A percentile compares a stretch with the other conserved stretches of the same genome.
Evolutionary conservation across 2,797 vertebrate genomes (phyloP).

Genomic region (Hapalemur alaotrensis): DNA sequence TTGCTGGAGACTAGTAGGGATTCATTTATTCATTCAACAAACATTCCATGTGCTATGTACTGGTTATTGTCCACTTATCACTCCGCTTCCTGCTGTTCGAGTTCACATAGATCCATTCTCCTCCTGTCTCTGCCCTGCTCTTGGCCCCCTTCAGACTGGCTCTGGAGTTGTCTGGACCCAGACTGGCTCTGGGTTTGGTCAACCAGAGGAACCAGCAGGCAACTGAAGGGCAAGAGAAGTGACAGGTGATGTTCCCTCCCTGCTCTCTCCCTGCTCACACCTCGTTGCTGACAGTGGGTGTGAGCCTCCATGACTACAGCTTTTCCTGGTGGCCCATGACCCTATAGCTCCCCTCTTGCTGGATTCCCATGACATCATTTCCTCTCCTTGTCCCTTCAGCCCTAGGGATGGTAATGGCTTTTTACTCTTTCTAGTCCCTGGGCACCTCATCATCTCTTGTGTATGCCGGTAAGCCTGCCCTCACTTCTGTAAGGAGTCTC

Average conservation of each 20-base stretch:
- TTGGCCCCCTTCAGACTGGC: background rate
- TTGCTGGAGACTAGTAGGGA: background rate
- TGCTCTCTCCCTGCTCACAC: background rate
- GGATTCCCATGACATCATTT: background rate
- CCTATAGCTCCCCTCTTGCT: background rate
- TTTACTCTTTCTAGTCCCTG: background rate
- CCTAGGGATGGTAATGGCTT: background rate
- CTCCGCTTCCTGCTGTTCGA: too few species aligned
- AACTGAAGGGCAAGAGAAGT: background rate
- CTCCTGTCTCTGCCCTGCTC: background rate
- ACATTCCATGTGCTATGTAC: background rate
- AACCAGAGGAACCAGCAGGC: background rate
- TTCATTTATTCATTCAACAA: background rate
- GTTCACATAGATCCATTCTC: background rate
- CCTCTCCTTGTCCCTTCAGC: background rate
- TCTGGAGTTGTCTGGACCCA: rapidly evolving
- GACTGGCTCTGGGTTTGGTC: background rate
- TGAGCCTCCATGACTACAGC: background rate
- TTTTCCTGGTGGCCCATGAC: background rate
- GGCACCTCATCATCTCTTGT: background rate
- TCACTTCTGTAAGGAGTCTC: background rate
- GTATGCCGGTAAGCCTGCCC: background rate
- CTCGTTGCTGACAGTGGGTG: background rate
- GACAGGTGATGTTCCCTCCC: background rate
- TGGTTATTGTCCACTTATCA: background rate